Base-by-base conservation (phyloP, 2,113 vertebrate species). In the Mola mola region DNA sequence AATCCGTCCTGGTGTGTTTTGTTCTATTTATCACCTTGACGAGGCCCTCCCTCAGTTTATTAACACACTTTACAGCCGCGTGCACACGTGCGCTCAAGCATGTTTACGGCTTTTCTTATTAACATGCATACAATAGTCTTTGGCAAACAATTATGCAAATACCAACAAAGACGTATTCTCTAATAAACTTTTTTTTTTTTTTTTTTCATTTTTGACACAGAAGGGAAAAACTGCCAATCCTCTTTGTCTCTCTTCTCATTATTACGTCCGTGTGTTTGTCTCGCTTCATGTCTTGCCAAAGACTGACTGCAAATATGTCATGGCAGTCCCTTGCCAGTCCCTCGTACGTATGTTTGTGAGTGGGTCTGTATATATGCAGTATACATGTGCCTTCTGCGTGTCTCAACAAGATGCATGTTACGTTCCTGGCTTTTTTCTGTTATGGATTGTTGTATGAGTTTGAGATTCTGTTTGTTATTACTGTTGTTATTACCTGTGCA, bases 11-110 rank as follows among this genome's bases (percentile, higher is more conserved):
- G 0, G 28, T 73, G 66, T 76, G 75, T 57, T 83, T 76, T 80
- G 72, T 78, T 76, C 74, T 81, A 80, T 85, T 89, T 78, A 84
- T 82, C 83, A 87, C 76, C 78, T 70, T 81, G 80, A 84, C 59
- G 25, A 83, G 80, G 82, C 81, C 79, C 75, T 83, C 75, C 72
- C 81, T 83, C 74, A 72, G 62, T 89, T 89, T 80, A 84, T 81
- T 79, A 83, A 72, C 79, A 79, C 66, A 69, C 57, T 74, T 67
- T 53, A 46, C 1, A 9, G 19, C 9, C 43, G 42, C 8, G 17
- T n/a, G 12, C 19, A 50, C 22, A 40, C 13, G 33, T 11, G n/a
- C 38, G 31, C 19, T 10, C 41, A 12, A 11, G 37, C 46, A 25
- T 66, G 51, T 66, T 74, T 69, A 59, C 43, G 4, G 34, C 34